These are phyloP conservation scores for Donacobius atricapilla DNA, from an alignment of 2,113 vertebrate genomes.

Conservation along the genomic window DNA sequence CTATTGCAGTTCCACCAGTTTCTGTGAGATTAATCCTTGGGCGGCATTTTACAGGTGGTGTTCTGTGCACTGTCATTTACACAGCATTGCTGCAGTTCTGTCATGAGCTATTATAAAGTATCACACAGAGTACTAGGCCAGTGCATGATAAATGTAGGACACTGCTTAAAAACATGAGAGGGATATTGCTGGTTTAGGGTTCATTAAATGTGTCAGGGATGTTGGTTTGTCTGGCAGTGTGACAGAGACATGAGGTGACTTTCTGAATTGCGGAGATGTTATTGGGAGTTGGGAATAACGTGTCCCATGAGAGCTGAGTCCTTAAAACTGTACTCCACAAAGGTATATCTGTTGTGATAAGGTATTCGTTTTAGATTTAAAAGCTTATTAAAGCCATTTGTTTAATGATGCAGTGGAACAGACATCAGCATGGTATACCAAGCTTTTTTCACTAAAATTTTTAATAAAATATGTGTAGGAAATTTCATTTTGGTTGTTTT, in stretches of 20 bases:
- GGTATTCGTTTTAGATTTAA: neutral
- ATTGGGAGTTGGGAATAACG: neutral
- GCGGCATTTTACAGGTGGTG: neutral
- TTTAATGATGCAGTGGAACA: neutral
- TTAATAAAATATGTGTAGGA: neutral
- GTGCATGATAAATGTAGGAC: neutral
- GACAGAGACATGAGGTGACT: neutral
- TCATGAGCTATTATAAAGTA: neutral
- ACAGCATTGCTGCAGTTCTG: neutral
- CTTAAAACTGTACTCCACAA: neutral
- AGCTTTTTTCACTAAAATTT: neutral
- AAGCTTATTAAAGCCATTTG: neutral
- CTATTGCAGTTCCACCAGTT: neutral
- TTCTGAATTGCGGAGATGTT: neutral
- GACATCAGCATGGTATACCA: neutral
- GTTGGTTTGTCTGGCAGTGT: neutral
- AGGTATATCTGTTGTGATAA: neutral
- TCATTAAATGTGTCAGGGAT: neutral
- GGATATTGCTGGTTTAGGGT: neutral
- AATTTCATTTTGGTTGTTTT: neutral
- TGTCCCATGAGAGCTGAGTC: accelerated
- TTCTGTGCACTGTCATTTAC: neutral
- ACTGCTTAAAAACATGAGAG: neutral
- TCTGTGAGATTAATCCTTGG: neutral
- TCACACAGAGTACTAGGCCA: neutral